Evolutionary conservation across 2,113 vertebrate genomes (phyloP), one percentile per base, ranked within the genome.

Genomic region (Podarcis muralis): DNA sequence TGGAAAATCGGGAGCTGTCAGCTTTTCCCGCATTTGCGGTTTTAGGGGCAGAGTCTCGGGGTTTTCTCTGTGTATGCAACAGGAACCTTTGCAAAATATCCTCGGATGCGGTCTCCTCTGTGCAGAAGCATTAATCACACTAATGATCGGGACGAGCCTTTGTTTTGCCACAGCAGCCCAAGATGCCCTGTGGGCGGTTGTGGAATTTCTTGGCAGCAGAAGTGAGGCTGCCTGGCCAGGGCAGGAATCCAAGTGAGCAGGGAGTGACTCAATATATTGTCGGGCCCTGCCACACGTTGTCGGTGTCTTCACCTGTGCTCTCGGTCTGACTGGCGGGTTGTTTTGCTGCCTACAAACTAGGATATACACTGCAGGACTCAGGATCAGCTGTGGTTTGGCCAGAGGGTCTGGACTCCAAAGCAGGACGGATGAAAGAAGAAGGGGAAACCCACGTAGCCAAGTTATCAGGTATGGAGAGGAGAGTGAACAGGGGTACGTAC

Each of bases 361-460:
- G 62, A 84, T 77, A 77, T 25, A 83, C 22, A 12, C 35, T 62
- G 25, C 68, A 48, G 18, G 30, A 20, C n/a, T 68, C 13, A 11
- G 40, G 59, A 62, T 62, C 59, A 20, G 59, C 59, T 76, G 80
- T 3, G 57, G 37, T 57, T 35, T 68, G 74, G 72, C 81, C n/a
- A 32, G 81, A 35, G 40, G 43, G 74, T 22, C 40, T 4, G 8
- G 15, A 57, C 74, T 37, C 53, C 7, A 40, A 40, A 77, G 9
- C 72, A 27, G 62, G 62, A 77, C 72, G 87, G 7, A 88, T 88
- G 87, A 88, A 88, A 84, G 32, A 84, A 88, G 72, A 77, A 23
- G 72, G 87, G 74, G 65, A 69, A 68, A 57, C 81, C 81, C 81
- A 77, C 23, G 25, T 71, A 78, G 87, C n/a, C 81, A 87, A 66